These are phyloP conservation scores for Acromyrmex heyeri DNA, from an alignment of 1,140 invertebrate species.

Conservation along the genomic window DNA sequence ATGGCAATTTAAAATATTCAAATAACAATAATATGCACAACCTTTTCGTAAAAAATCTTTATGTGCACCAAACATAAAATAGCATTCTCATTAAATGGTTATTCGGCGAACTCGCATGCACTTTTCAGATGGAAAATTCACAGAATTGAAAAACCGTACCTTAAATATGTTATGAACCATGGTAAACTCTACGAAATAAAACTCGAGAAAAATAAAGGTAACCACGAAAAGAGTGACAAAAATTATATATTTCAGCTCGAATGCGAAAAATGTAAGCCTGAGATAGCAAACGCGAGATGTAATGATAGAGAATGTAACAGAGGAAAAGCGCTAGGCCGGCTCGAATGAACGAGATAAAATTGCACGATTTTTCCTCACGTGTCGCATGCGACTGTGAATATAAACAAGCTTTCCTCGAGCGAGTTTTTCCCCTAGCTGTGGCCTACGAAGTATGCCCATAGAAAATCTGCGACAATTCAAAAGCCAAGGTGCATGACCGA, in stretches of 20 bases:
- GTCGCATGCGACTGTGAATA: slow-evolving; percentile 69
- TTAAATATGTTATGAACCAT: slow-evolving; percentile 45
- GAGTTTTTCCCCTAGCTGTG: slow-evolving; percentile 62
- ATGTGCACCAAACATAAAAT: not conserved
- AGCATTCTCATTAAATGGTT: slow-evolving; percentile 5
- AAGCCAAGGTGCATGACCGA: slow-evolving; percentile 47
- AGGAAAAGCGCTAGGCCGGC: slow-evolving; percentile 29
- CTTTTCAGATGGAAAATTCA: slow-evolving; percentile 53
- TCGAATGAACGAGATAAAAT: slow-evolving; percentile 77
- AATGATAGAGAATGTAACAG: not conserved
- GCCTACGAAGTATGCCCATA: slow-evolving; percentile 68
- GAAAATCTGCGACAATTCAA: slow-evolving; percentile 81
- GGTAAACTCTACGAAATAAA: slow-evolving; percentile 18
- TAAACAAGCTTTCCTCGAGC: slow-evolving; percentile 76
- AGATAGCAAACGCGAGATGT: not conserved
- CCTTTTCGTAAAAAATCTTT: not conserved
- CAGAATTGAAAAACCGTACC: slow-evolving; percentile 9
- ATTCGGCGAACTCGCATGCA: slow-evolving; percentile 18
- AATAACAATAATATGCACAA: not conserved
- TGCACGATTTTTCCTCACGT: slow-evolving; percentile 75
- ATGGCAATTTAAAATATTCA: too few species aligned
- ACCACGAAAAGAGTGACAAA: not conserved
- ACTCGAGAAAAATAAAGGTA: not conserved
- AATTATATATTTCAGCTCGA: slow-evolving; percentile 10
- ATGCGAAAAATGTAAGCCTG: slow-evolving; percentile 1